Evolutionary conservation across 2,113 vertebrate genomes (phyloP), one percentile per base, ranked within the genome.

Genomic region (Bubo scandiacus): DNA sequence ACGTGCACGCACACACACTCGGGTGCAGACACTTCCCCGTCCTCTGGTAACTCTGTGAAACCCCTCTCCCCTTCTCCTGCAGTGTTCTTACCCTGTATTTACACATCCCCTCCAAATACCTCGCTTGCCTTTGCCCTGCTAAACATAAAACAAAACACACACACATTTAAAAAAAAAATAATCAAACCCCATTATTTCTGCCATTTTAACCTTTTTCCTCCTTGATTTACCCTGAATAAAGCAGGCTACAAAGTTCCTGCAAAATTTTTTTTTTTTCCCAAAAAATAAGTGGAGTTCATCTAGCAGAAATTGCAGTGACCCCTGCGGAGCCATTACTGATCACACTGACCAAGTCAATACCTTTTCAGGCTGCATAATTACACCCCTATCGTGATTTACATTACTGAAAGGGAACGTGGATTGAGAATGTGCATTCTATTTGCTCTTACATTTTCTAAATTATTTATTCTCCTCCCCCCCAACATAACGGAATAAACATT

Each of bases 401-500:
- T 38, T 14, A 59, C 18, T 29, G 83, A 32, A 80, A 42, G 73
- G 32, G 29, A n/a, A 42, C 4, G 2, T 1, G 68, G 25, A 73
- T 34, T 12, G 40, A 84, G 72, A 89, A 81, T 0, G 63, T 43
- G 91, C 52, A 18, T 73, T 97, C 89, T 94, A 87, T 94, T 94
- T 96, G 92, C 92, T 92, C 65, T 92, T 57, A 72, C 73, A 19
- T 68, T 68, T 40, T 14, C 54, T 86, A 40, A 62, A 89, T 92
- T 91, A 90, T 88, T 95, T 90, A 93, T 88, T 40, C 74, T 57
- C 70, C 57, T 23, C 21, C 15, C 26, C 32, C 27, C 40, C 47
- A 84, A 26, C 83, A 89, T 67, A 62, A 86, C 21, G 75, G 92
- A 95, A 95, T 82, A 96, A 96, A 97, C 96, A 97, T 89, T 96